These are phyloP conservation scores for Poecilia gillii DNA, from an alignment of 2,797 vertebrate genomes.

Conservation along the genomic window DNA sequence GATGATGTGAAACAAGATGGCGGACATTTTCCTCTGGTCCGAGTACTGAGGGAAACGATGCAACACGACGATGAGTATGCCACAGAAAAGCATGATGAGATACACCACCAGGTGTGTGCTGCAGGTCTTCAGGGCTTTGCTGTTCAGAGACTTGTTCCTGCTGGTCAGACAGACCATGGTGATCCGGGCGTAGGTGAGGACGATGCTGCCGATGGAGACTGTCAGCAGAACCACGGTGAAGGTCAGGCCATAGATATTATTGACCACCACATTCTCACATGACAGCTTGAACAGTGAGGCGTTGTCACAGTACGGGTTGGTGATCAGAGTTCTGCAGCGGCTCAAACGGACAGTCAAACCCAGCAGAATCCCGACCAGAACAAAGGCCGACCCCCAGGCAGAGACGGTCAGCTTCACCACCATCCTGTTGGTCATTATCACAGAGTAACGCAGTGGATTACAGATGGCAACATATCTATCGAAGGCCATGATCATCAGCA, in stretches of 20 bases:
- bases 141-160: constrained; percentile 64
- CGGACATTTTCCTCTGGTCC: background rate
- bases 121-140: constrained; percentile 69
- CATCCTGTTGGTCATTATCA: constrained; percentile 7
- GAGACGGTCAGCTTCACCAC: background rate
- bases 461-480: constrained; percentile 21
- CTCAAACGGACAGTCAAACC: constrained; percentile 7
- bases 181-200: constrained; percentile 59
- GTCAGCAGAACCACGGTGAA: constrained; percentile 29
- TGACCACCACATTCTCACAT: constrained; percentile 8
- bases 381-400: constrained; percentile 18
- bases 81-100: constrained; percentile 38
- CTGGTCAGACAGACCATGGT: constrained; percentile 43
- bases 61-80: background rate
- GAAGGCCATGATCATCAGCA: constrained; percentile 18
- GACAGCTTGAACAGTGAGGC: constrained; percentile 9
- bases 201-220: constrained; percentile 42
- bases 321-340: constrained; percentile 12
- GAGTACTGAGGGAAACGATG: constrained; percentile 16
- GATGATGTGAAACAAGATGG: constrained; percentile 1
- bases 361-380: constrained; percentile 20
- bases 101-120: constrained; percentile 64
- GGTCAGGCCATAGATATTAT: constrained; percentile 16
- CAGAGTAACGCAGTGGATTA: constrained; percentile 9
- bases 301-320: background rate